Evolutionary conservation across 2,888 invertebrate genomes (phyloP).

Genomic region (Conomelus anceps): DNA sequence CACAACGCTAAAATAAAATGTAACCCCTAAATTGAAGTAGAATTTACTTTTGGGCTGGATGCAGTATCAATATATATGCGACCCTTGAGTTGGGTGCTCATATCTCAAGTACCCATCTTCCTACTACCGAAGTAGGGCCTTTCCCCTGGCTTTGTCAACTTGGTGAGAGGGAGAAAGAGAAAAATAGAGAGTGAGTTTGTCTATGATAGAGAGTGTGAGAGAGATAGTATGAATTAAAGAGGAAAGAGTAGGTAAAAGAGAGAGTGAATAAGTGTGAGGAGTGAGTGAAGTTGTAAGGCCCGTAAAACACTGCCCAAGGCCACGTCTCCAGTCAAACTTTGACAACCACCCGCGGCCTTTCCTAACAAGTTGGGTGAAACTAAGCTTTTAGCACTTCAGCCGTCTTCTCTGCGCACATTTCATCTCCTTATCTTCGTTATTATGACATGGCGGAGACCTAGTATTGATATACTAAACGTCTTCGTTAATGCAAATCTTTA

Average conservation of each 20-base stretch:
- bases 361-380: not conserved
- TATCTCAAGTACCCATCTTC: not conserved
- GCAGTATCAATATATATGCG: not conserved
- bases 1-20: not conserved
- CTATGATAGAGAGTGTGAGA: not conserved
- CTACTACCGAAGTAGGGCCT: not conserved
- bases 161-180: not conserved
- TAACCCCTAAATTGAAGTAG: not conserved
- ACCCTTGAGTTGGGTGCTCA: not conserved
- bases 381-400: not conserved
- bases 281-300: not conserved
- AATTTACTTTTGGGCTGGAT: not conserved
- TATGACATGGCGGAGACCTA: not conserved
- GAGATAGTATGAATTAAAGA: not conserved
- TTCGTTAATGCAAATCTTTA: not conserved
- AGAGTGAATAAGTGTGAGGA: not conserved
- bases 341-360: not conserved
- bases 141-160: not conserved
- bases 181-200: not conserved
- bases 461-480: not conserved
- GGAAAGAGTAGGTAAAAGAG: not conserved
- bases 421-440: not conserved
- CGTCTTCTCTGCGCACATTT: not conserved
- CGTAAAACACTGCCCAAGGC: not conserved
- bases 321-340: not conserved